Conservation (phyloP, 2,113 vertebrate species). For the Spea bombifrons region DNA sequence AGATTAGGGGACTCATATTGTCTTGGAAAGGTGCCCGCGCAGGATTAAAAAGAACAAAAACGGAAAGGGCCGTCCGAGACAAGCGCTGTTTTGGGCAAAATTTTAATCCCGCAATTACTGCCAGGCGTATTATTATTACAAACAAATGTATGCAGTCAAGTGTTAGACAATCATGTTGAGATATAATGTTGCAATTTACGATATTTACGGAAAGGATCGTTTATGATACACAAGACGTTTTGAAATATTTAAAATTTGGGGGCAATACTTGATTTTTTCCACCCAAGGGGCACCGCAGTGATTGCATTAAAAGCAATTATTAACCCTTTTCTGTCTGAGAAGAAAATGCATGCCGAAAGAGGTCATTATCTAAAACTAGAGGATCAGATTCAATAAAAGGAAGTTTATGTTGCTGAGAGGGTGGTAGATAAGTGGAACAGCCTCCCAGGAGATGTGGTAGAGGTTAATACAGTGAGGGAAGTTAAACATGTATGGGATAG, state of each 20-base stretch:
- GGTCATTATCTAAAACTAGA: too few relatives aligned
- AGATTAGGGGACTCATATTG: constrained; percentile 49
- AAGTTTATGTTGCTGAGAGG: too few relatives aligned
- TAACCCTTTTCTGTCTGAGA: too few relatives aligned
- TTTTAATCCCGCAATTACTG: constrained; percentile 51
- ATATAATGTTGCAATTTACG: background rate
- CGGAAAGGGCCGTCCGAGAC: constrained; percentile 29
- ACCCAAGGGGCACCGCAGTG: too few relatives aligned
- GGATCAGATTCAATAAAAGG: too few relatives aligned
- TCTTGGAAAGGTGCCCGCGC: constrained; percentile 28
- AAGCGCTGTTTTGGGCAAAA: constrained; percentile 47
- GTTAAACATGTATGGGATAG: too few relatives aligned
- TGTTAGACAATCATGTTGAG: background rate
- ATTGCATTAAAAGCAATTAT: too few relatives aligned
- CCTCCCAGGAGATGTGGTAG: too few relatives aligned
- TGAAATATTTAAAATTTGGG: background rate
- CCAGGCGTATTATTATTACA: constrained; percentile 24
- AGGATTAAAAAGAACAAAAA: constrained; percentile 16
- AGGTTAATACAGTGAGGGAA: too few relatives aligned
- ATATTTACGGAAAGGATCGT: background rate
- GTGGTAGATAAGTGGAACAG: too few relatives aligned
- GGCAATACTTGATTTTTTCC: background rate
- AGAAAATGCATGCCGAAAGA: too few relatives aligned
- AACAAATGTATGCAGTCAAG: constrained; percentile 39
- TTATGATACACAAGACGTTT: background rate